Evolutionary conservation across 2,888 invertebrate species (phyloP), one percentile per base, ranked within the genome.

Genomic region (Anorthoa munda): DNA sequence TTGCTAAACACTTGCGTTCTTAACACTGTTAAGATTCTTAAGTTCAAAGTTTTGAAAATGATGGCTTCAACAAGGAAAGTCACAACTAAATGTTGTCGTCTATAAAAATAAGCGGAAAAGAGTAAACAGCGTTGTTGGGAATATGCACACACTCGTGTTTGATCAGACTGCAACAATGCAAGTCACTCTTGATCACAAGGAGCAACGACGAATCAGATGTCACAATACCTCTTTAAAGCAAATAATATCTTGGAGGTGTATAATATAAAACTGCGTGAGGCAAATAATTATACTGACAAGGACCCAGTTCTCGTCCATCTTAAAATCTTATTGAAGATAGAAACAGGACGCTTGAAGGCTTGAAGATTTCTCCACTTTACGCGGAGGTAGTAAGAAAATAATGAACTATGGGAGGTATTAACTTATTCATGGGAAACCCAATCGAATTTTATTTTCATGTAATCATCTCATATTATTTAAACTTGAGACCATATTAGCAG

Each of bases 281-380:
- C 61, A 51, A 53, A 63, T 31, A 31, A 65, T 23, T 17, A 53
- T 53, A n/a, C 17, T 48, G 66, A 66, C 66, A 66, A 45, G 48
- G 21, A 76, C 45, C 18, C 48, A 66, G 77, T 66, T 50, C 39
- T 21, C n/a, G 46, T 53, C 23, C 26, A 39, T 65, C 72, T 74
- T 50, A 26, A 31, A 26, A 74, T 5, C 18, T 74, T 53, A 31
- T 26, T 17, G 26, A 76, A 21, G 48, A 55, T 15, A 73, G 15
- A 75, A 65, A 46, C 48, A 9, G 73, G 55, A 56, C 12, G 67
- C 67, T 77, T 73, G 67, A 66, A 55, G 67, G 77, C 48, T 31
- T 31, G 7, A 31, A 31, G 31, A 31, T 31, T 55, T 76, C 39
- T 56, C 76, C 48, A 65, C 48, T 21, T 65, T 53, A 65, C n/a